A percentile compares a stretch with the other conserved stretches of the same genome.
phyloP scores from a whole-genome alignment of 2,797 vertebrate species.

The Masticophis lateralis region DNA sequence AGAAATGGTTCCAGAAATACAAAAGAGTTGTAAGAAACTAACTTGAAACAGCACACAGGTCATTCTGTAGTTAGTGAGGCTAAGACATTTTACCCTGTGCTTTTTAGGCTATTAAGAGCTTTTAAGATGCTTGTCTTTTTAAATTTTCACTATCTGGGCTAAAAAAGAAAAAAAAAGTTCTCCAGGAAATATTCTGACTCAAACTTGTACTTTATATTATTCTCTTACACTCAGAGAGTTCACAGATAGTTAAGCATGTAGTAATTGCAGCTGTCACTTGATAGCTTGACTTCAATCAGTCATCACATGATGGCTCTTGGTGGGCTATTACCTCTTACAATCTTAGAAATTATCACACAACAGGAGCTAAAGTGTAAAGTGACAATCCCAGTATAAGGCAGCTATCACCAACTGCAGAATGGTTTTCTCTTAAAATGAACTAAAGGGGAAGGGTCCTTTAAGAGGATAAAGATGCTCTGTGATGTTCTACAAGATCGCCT shows the following conservation, averaged over 20 bases:
- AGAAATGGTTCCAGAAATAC: slow-evolving; percentile 16
- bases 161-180: not conserved
- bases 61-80: slow-evolving; percentile 8
- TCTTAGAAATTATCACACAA: not conserved
- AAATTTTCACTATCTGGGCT: not conserved
- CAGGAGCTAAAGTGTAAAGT: not conserved
- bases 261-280: slow-evolving; percentile 8
- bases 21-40: slow-evolving; percentile 16
- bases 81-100: slow-evolving; percentile 16
- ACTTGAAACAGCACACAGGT: slow-evolving; percentile 11
- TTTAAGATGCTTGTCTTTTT: not conserved
- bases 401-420: not conserved
- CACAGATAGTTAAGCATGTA: not conserved
- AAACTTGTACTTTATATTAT: not conserved
- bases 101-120: slow-evolving; percentile 23
- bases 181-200: not conserved
- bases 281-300: not conserved
- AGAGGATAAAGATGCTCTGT: not conserved
- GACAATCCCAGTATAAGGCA: not conserved
- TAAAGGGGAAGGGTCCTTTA: not conserved
- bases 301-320: slow-evolving; percentile 8
- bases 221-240: not conserved
- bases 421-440: not conserved
- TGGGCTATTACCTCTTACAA: not conserved
- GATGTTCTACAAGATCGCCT: not conserved